Evolutionary conservation across 2,888 invertebrate species (phyloP), one percentile per base, ranked within the genome.

Genomic region (Archips crataeganus): DNA sequence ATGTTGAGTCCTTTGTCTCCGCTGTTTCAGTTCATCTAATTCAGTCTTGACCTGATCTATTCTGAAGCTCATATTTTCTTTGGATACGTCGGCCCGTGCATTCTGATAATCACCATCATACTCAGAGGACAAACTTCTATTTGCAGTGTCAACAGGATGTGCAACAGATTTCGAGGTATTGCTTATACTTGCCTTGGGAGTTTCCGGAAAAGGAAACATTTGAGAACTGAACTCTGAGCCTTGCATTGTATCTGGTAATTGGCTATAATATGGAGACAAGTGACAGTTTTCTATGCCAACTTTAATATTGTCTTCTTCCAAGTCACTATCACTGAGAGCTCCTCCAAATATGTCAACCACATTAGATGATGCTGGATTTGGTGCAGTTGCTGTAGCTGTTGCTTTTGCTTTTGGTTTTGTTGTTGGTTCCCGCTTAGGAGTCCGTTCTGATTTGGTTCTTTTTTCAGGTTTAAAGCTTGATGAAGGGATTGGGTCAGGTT

Each of bases 261-360:
- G 95, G 78, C 97, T 97, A 79, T 97, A 97, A 77, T 96, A 97
- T 0, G 95, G 96, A 0, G 97, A 97, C 72, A 97, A 93, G 62
- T 96, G 95, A 78, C 97, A 97, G 80, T 98, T 98, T 81, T 98
- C 98, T 78, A 98, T 93, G 84, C 98, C 98, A 3, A 97, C 96
- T 88, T 97, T 97, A 34, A 96, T 95, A 82, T 96, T 96, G 75
- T 97, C 97, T 79, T 98, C 98, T 71, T 97, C 97, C 63, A 94
- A 88, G 77, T 98, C 98, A 51, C 98, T 98, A 80, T 98, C 98
- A 83, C 98, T 98, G 0, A 99, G 97, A 45, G 98, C 97, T 78
- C 98, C 98, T 45, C 99, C 99, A 92, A 99, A 99, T 84, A 98
- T 98, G 80, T 98, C 98, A 61, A 92, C 91, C 65, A 92, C 91